Conservation (phyloP, 2,113 vertebrate genomes). For the Apodemus sylvaticus region DNA sequence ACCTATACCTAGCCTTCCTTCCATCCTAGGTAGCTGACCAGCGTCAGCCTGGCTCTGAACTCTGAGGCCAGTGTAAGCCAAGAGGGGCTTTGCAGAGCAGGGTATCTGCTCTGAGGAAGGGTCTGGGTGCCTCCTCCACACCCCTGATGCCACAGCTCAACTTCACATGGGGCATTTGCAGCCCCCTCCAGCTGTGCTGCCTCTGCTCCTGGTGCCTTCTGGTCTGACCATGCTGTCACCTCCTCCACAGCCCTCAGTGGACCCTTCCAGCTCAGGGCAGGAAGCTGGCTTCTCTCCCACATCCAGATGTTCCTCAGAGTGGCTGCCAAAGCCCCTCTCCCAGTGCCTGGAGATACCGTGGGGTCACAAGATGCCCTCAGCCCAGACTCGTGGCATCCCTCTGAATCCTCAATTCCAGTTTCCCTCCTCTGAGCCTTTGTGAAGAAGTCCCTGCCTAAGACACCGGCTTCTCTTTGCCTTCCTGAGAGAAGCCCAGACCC, state of each 20-base stretch:
- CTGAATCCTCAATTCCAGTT: rapidly evolving
- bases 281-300: not conserved
- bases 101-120: not conserved
- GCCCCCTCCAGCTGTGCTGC: not conserved
- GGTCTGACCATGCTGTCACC: rapidly evolving
- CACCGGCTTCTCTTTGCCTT: not conserved
- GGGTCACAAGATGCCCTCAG: not conserved
- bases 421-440: not conserved
- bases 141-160: no score
- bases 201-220: rapidly evolving
- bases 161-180: not conserved
- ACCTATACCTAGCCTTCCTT: not conserved
- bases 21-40: not conserved
- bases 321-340: not conserved
- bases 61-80: not conserved
- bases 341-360: rapidly evolving
- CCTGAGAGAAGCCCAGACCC: rapidly evolving
- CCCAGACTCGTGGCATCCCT: no score
- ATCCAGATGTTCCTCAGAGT: rapidly evolving
- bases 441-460: not conserved
- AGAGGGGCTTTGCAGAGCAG: rapidly evolving
- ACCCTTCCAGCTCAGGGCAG: not conserved
- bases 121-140: not conserved
- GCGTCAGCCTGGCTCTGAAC: not conserved
- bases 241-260: no score